phyloP scores from a whole-genome alignment of 2,113 vertebrate species.

The Leptodactylus fuscus region DNA sequence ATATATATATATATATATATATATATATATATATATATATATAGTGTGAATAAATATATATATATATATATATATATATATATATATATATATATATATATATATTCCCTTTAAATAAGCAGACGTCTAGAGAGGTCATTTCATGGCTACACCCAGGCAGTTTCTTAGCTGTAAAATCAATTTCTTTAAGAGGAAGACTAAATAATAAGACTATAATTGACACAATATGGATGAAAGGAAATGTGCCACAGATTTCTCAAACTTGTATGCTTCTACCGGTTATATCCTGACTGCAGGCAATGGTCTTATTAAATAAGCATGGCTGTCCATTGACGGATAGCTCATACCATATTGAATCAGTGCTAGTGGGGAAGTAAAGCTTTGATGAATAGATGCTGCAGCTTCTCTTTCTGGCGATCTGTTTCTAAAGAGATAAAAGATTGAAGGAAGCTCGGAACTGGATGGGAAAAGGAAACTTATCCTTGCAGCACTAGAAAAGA shows the following conservation, averaged over 20 bases:
- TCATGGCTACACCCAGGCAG: neutral
- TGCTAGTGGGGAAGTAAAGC: constrained; percentile 26
- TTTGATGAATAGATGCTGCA: constrained; percentile 47
- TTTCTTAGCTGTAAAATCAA: constrained; percentile 27
- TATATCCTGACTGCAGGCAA: constrained; percentile 35
- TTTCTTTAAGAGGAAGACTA: constrained; percentile 8
- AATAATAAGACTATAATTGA: neutral
- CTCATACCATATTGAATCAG: constrained; percentile 31
- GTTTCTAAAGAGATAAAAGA: constrained; percentile 55
- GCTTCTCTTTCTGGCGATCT: constrained; percentile 35
- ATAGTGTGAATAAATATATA: no score
- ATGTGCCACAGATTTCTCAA: neutral
- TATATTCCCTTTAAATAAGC: neutral
- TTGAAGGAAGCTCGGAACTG: neutral
- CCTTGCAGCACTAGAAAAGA: constrained; percentile 29
- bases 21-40: no score
- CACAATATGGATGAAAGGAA: constrained; percentile 22
- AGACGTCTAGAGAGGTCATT: constrained; percentile 4
- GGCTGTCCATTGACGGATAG: constrained; percentile 13
- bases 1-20: no score
- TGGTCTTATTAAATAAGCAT: constrained; percentile 35
- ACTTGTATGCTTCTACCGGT: constrained; percentile 5
- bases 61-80: no score
- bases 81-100: no score
- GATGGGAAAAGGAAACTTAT: constrained; percentile 15